Evolutionary conservation across 2,888 invertebrate genomes (phyloP), one percentile per base, ranked within the genome.

Genomic region (Saturnia japonica): DNA sequence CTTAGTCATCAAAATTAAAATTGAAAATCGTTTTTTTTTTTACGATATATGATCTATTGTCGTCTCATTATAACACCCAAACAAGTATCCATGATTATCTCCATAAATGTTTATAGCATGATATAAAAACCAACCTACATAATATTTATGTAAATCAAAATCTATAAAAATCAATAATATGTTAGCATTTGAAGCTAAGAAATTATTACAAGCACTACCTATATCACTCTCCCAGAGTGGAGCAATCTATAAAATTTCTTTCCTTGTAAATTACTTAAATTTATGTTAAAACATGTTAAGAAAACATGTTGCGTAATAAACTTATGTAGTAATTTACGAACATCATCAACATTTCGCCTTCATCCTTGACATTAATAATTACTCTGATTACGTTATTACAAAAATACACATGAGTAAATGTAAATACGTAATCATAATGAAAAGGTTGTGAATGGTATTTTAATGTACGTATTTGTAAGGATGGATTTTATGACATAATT

Each of bases 351-450:
- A 70, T 66, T 70, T 70, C 70, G 14, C 54, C 22, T n/a, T 22
- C 45, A 69, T 68, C 71, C 71, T 71, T 71, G 71, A 69, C 71
- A 67, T 71, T 69, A 71, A 71, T 71, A 71, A 67, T 60, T 45
- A 67, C 66, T 60, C 62, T 28, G 64, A 69, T 64, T 64, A 64
- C 34, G 40, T 19, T 64, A n/a, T 71, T 71, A 71, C 69, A 67
- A 67, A 69, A 71, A 47, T 47, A 57, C n/a, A 19, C 69, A 69
- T 69, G 67, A 64, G 40, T 64, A 64, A 40, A 64, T 40, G 19
- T 64, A n/a, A 64, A 40, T 64, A 8, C 40, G 64, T 64, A 64
- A 64, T 40, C n/a, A 40, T n/a, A n/a, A 40, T 64, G 34, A 14
- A n/a, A n/a, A 64, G 19, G 40, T 34, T 64, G 40, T n/a, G 19